phyloP scores from a whole-genome alignment of 2,888 invertebrate genomes.

The Ptilodon capucinus region DNA sequence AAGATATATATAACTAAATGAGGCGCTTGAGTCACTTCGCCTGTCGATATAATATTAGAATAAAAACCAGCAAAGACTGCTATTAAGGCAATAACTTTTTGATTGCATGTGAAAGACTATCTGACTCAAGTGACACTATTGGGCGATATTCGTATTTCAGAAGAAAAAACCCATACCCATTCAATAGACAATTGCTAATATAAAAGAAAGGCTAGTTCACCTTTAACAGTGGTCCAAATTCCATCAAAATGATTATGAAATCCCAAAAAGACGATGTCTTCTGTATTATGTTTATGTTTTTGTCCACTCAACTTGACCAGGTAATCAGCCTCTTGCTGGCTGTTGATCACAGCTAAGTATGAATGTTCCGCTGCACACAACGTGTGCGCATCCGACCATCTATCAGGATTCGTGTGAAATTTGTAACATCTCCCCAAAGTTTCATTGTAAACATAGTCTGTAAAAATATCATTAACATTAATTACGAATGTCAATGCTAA shows the following conservation, averaged over 20 bases:
- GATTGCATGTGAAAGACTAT: too few species aligned
- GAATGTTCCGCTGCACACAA: constrained; percentile 57
- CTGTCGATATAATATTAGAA: too few species aligned
- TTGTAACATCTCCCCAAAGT: constrained; percentile 57
- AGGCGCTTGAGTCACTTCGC: too few species aligned
- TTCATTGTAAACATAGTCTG: constrained; percentile 53
- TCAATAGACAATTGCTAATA: too few species aligned
- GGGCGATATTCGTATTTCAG: too few species aligned
- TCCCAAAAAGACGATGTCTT: constrained; percentile 32
- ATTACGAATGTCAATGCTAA: not conserved
- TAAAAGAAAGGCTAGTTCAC: too few species aligned
- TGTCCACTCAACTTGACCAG: constrained; percentile 12
- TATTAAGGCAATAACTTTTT: too few species aligned
- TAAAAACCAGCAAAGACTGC: too few species aligned
- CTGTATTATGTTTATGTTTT: constrained; percentile 1
- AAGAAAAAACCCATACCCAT: too few species aligned
- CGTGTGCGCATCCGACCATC: constrained; percentile 58
- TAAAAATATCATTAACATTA: constrained; percentile 12
- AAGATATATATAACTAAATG: too few species aligned
- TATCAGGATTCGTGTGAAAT: constrained; percentile 51
- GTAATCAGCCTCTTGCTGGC: constrained; percentile 18
- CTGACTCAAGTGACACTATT: too few species aligned
- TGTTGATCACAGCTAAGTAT: constrained; percentile 56
- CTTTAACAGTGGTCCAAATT: constrained; percentile 52
- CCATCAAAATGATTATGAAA: constrained; percentile 37